Percentiles rank a stretch among this genome's conserved stretches.
phyloP scores from a whole-genome alignment of 2,797 vertebrate species.

The Melanogrammus aeglefinus region DNA sequence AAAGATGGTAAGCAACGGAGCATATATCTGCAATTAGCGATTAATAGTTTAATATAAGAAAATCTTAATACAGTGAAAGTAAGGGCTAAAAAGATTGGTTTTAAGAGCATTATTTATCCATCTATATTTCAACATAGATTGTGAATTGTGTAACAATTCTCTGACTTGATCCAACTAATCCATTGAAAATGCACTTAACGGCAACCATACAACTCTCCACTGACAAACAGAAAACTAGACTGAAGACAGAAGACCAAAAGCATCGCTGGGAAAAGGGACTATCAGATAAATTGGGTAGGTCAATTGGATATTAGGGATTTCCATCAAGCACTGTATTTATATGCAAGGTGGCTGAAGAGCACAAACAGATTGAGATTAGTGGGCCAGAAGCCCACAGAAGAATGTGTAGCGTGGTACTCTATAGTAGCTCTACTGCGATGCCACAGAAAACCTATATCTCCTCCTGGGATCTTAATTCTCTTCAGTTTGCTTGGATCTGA shows the following conservation, averaged over 20 bases:
- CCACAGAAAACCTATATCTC: constrained; percentile 19
- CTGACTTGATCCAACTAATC: too few relatives aligned
- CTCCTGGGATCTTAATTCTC: constrained; percentile 35
- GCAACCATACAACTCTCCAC: too few relatives aligned
- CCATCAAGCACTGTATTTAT: background rate
- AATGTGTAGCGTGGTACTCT: constrained; percentile 22
- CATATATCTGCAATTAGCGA: too few relatives aligned
- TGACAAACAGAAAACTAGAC: too few relatives aligned
- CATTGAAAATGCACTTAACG: too few relatives aligned
- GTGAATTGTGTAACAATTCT: background rate
- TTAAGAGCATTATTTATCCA: too few relatives aligned
- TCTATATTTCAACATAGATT: background rate
- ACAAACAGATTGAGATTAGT: background rate
- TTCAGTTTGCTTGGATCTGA: constrained; percentile 34
- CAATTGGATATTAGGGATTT: constrained; percentile 8
- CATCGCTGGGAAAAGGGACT: background rate
- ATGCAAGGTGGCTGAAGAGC: background rate
- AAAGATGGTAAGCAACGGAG: too few relatives aligned
- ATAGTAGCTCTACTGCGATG: background rate
- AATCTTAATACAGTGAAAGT: too few relatives aligned
- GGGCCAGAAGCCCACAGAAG: background rate
- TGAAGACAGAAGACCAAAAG: background rate
- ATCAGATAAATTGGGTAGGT: background rate
- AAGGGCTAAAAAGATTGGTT: too few relatives aligned
- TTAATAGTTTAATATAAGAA: too few relatives aligned